Conservation (phyloP, 92 coral and sea anemone species). For the Paragorgia papillata region DNA sequence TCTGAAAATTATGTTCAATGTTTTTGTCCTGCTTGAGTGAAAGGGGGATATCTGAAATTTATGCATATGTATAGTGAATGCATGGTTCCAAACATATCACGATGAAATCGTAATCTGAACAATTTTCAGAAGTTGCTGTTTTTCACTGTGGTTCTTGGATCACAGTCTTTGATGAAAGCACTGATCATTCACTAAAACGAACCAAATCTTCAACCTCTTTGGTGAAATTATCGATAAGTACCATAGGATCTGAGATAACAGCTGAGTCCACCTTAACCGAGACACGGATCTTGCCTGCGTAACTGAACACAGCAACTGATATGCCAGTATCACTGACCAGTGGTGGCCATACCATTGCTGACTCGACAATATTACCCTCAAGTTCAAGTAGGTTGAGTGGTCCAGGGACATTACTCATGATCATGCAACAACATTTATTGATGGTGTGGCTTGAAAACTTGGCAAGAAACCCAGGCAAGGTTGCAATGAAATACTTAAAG, state of each 20-base stretch:
- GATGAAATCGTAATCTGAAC: too few relatives aligned
- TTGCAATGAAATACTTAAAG: conserved; percentile 76
- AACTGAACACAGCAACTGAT: conserved; percentile 90
- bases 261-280: conserved; percentile 84
- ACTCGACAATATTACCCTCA: conserved; percentile 72
- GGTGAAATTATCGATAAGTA: conserved; percentile 73
- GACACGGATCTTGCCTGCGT: conserved; percentile 91
- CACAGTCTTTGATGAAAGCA: too few relatives aligned
- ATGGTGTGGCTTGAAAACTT: conserved; percentile 76
- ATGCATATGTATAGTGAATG: too few relatives aligned
- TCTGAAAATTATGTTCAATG: too few relatives aligned
- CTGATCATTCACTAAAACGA: background rate
- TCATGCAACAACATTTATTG: conserved; percentile 76
- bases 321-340: conserved; percentile 90
- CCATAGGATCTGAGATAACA: conserved; percentile 70
- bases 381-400: conserved; percentile 84
- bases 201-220: conserved; percentile 74
- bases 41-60: too few relatives aligned
- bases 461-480: conserved; percentile 83
- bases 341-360: conserved; percentile 98
- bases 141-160: too few relatives aligned
- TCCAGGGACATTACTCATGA: conserved; percentile 95
- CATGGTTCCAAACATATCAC: too few relatives aligned
- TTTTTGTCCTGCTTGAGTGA: too few relatives aligned
- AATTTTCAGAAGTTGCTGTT: too few relatives aligned